Conservation (phyloP, 2,113 vertebrate species). For the Coregonus clupeaformis region DNA sequence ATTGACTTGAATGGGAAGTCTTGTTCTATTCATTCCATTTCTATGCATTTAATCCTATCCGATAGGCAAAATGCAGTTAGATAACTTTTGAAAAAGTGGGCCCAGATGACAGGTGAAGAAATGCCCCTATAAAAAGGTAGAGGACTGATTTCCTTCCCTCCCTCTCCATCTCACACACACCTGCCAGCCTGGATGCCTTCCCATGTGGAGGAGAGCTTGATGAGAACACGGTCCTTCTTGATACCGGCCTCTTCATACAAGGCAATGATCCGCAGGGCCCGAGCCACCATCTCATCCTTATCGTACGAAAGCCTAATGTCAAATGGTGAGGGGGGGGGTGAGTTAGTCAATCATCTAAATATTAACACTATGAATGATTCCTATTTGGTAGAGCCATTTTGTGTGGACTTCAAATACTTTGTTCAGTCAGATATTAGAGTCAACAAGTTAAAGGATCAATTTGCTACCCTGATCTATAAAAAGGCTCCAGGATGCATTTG, state of each 20-base stretch:
- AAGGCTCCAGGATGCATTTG: too few species aligned
- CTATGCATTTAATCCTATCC: too few species aligned
- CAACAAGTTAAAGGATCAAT: background rate
- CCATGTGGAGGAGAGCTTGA: conserved; percentile 96
- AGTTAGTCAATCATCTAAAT: background rate
- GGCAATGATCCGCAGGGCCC: conserved; percentile 83
- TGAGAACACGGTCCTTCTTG: conserved; percentile 86
- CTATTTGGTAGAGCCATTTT: too few species aligned
- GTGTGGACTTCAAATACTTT: background rate
- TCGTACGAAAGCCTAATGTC: conserved; percentile 87
- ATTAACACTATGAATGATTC: too few species aligned
- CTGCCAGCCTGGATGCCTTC: conserved; percentile 96
- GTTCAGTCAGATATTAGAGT: background rate
- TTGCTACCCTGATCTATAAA: background rate
- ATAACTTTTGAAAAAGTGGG: too few species aligned
- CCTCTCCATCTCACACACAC: conserved; percentile 62
- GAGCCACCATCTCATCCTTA: conserved; percentile 88
- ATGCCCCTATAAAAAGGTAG: too few species aligned
- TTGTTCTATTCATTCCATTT: too few species aligned
- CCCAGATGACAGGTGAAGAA: too few species aligned
- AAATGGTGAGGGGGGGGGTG: background rate
- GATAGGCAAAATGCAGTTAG: too few species aligned
- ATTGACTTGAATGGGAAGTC: too few species aligned
- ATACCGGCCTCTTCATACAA: conserved; percentile 90
- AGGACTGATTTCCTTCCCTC: too few species aligned